These are phyloP conservation scores for Heliconius charithonia DNA, from an alignment of 2,888 invertebrate species.

Conservation along the genomic window DNA sequence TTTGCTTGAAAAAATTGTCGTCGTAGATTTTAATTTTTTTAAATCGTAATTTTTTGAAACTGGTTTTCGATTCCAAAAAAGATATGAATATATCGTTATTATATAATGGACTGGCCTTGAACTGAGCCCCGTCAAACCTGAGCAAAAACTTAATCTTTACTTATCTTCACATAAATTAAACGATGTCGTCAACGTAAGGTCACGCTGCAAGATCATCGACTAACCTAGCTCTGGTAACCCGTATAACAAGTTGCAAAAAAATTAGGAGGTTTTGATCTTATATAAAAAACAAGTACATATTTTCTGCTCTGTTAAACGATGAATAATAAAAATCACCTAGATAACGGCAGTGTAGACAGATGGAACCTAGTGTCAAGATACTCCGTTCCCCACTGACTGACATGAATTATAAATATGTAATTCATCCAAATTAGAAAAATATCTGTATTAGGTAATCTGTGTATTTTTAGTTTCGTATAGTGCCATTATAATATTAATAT, in stretches of 20 bases:
- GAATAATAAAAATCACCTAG: not conserved
- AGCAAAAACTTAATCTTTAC: not conserved
- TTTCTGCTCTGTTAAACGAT: conserved; percentile 1
- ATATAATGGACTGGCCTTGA: not conserved
- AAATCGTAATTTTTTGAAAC: not conserved
- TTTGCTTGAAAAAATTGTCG: too few relatives aligned
- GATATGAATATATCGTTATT: not conserved
- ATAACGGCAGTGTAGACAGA: too few relatives aligned
- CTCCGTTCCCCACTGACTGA: too few relatives aligned
- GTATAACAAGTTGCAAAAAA: conserved; percentile 3
- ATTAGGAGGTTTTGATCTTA: conserved; percentile 6
- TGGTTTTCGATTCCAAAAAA: not conserved
- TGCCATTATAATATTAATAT: not conserved
- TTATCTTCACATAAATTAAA: conserved; percentile 2
- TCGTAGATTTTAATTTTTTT: too few relatives aligned
- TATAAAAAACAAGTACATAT: not conserved
- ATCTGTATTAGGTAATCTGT: not conserved
- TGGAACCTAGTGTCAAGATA: too few relatives aligned
- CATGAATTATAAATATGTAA: too few relatives aligned
- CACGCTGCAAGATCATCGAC: conserved; percentile 18
- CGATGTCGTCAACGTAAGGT: conserved; percentile 21
- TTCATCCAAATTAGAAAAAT: too few relatives aligned
- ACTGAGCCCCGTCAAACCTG: not conserved
- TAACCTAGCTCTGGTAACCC: conserved; percentile 30
- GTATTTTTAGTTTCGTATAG: not conserved